phyloP scores from a whole-genome alignment of 2,113 vertebrate genomes.

The Lucifuga dentata region DNA sequence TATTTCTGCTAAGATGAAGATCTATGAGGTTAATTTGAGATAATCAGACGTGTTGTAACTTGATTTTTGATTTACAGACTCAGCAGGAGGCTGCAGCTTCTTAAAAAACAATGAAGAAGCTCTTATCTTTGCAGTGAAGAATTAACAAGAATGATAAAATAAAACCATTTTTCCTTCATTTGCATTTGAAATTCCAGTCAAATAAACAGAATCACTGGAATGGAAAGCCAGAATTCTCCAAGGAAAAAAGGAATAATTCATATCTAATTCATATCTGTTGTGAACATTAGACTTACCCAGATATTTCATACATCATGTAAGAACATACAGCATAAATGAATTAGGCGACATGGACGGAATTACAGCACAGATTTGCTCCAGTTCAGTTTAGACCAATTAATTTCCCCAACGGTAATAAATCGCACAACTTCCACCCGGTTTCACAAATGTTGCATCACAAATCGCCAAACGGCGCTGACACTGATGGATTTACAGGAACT shows the following conservation, averaged over 20 bases:
- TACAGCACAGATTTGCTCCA: too few species aligned
- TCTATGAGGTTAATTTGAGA: conserved; percentile 17
- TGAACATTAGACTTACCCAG: not conserved
- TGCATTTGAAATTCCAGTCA: conserved; percentile 7
- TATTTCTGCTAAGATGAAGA: conserved; percentile 42
- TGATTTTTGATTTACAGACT: conserved; percentile 46
- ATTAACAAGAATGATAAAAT: conserved; percentile 13
- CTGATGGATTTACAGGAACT: conserved; percentile 14
- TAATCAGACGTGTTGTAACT: conserved; percentile 34
- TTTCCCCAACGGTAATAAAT: not conserved
- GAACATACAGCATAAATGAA: too few species aligned
- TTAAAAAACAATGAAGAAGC: not conserved
- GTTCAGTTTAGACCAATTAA: not conserved
- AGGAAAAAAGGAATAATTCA: not conserved
- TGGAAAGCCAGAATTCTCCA: too few species aligned
- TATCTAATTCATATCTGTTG: not conserved
- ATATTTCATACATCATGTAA: not conserved
- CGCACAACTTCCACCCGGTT: not conserved
- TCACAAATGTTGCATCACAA: conserved; percentile 9
- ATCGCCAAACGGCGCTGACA: not conserved
- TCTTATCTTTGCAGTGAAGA: conserved; percentile 24
- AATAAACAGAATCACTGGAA: too few species aligned
- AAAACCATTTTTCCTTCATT: conserved; percentile 4
- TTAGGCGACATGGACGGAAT: too few species aligned
- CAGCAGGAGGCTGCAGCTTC: conserved; percentile 12